Evolutionary conservation across 2,888 invertebrate species (phyloP).

Genomic region (Amiota communis): DNA sequence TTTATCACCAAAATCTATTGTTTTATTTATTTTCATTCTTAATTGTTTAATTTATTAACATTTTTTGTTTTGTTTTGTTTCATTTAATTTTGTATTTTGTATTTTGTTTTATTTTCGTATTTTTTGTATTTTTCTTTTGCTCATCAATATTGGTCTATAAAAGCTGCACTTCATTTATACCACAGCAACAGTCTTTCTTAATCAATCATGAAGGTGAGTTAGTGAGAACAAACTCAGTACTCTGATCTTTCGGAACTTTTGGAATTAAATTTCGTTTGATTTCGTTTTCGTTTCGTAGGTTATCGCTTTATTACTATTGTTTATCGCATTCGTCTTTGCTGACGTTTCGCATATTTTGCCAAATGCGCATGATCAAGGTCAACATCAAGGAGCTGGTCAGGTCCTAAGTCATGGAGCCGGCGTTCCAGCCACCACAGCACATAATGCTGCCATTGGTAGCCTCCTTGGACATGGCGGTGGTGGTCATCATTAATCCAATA

Average conservation of each 20-base stretch:
- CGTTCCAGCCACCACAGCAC: too few relatives aligned
- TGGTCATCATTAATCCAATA: too few relatives aligned
- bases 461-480: too few relatives aligned
- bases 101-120: too few relatives aligned
- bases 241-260: background rate
- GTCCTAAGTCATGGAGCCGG: background rate
- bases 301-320: slow-evolving; percentile 31
- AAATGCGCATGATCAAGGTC: background rate
- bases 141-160: background rate
- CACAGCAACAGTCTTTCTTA: background rate
- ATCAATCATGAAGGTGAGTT: slow-evolving; percentile 32
- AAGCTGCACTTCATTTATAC: background rate
- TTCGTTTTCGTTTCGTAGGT: background rate
- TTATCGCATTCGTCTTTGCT: slow-evolving; percentile 37
- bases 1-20: too few relatives aligned
- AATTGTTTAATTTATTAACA: too few relatives aligned
- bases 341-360: slow-evolving; percentile 42
- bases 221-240: slow-evolving; percentile 15
- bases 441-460: too few relatives aligned
- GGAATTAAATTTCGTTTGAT: slow-evolving; percentile 1
- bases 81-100: too few relatives aligned
- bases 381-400: background rate
- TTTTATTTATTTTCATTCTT: too few relatives aligned
- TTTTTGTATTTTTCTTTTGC: too few relatives aligned
- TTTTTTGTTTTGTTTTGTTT: too few relatives aligned